Evolutionary conservation across 2,113 vertebrate species (phyloP).

Genomic region (Lota lota): DNA sequence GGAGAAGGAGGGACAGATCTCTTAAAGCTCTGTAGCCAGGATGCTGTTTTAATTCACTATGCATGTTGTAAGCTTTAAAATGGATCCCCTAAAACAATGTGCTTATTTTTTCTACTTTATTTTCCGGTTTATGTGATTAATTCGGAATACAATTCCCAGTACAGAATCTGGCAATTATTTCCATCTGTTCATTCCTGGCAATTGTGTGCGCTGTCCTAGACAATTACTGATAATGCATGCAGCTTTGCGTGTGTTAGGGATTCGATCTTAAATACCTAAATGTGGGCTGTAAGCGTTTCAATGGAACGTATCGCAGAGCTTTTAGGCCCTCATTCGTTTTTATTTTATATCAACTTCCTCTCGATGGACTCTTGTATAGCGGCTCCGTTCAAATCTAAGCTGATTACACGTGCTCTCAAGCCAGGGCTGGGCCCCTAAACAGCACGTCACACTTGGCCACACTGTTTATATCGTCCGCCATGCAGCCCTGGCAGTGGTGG

Average conservation of each 20-base stretch:
- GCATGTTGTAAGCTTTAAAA: no score
- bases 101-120: background rate
- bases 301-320: slow-evolving; percentile 29
- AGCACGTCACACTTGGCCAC: slow-evolving; percentile 20
- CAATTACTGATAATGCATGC: slow-evolving; percentile 20
- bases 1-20: background rate
- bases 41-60: no score
- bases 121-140: background rate
- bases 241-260: slow-evolving; percentile 45
- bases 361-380: slow-evolving; percentile 7
- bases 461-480: slow-evolving; percentile 26
- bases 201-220: slow-evolving; percentile 8
- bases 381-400: slow-evolving; percentile 16
- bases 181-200: slow-evolving; percentile 16
- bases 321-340: slow-evolving; percentile 4
- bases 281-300: slow-evolving; percentile 28
- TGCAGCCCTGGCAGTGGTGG: slow-evolving; percentile 5
- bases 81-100: background rate
- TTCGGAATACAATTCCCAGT: slow-evolving; percentile 3
- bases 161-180: background rate
- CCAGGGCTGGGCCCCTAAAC: slow-evolving; percentile 25
- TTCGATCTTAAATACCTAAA: slow-evolving; percentile 15
- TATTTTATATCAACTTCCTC: no score
- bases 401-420: slow-evolving; percentile 9
- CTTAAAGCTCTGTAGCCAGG: no score